A percentile compares a stretch with the other conserved stretches of the same genome.
Evolutionary conservation across 2,888 invertebrate species (phyloP).

Genomic region (Disparrhopalites patrizii): DNA sequence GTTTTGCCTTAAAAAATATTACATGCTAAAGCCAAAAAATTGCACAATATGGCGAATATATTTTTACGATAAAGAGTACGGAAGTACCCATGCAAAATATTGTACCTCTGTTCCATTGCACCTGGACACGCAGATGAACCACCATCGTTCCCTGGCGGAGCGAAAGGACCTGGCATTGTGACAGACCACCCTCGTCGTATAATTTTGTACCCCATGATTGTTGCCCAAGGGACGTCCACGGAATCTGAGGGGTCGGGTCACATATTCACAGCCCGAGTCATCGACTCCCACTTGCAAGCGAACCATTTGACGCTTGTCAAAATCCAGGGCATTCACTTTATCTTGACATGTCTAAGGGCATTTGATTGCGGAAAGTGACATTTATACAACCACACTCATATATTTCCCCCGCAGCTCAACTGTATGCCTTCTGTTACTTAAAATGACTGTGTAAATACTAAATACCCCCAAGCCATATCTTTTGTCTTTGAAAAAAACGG

Average conservation of each 20-base stretch:
- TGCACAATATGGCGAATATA: not conserved
- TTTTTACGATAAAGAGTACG: not conserved
- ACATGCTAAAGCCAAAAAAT: not conserved
- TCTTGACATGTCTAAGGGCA: slow-evolving; percentile 75
- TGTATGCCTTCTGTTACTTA: not conserved
- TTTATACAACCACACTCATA: no score
- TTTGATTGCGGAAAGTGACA: no score
- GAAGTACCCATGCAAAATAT: not conserved
- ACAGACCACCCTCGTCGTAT: slow-evolving; percentile 55
- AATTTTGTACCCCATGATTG: slow-evolving; percentile 51
- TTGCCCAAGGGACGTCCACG: slow-evolving; percentile 28
- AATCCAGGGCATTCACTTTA: slow-evolving; percentile 66
- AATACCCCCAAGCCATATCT: not conserved
- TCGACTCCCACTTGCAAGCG: slow-evolving; percentile 29
- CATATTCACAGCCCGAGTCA: slow-evolving; percentile 43
- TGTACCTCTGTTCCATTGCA: slow-evolving; percentile 65
- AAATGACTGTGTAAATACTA: not conserved
- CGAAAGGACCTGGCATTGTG: slow-evolving; percentile 68
- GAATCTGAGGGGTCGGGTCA: slow-evolving; percentile 21
- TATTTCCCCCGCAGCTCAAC: not conserved
- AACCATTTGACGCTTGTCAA: slow-evolving; percentile 69
- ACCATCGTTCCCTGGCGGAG: slow-evolving; percentile 84
- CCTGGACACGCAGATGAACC: slow-evolving; percentile 84
- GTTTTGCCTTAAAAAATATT: not conserved
- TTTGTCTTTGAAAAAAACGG: not conserved